Base-by-base conservation (phyloP, 2,888 invertebrate genomes). In the Trichogramma evanescens region DNA sequence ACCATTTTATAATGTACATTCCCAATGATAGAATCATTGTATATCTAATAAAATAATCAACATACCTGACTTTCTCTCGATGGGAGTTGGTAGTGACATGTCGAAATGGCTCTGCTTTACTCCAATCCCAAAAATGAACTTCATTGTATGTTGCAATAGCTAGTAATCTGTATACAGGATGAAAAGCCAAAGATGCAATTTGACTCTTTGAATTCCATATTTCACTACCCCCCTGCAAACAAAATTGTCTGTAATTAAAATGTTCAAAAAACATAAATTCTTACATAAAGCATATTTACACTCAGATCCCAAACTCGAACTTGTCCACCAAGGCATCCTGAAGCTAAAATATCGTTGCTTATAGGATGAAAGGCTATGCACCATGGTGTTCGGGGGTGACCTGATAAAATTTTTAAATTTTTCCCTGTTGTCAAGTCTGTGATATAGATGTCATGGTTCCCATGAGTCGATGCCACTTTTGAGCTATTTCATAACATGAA, bases 81-180 rank as follows among this genome's bases (percentile, higher is more conserved):
- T 86, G 82, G 74, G 85, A 86, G 64, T 82, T 83, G n/a, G 93
- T 93, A 43, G 84, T 83, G 62, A 89, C 85, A 72, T 86, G 85
- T 89, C 89, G n/a, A n/a, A n/a, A n/a, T 0, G 90, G 90, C 60
- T 87, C 83, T 1, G 88, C 84, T 68, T 85, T 84, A 70, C 86
- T 87, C 93, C 93, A 93, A 73, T 93, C 91, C 93, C 93, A 94
- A 77, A 93, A 92, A 74, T 89, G 87, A 6, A 94, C 81, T 74
- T 89, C 87, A 80, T 92, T 92, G 72, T 83, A 86, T 0, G 91
- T 89, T 26, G 93, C 93, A 69, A 93, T 89, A n/a, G 91, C 91
- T 55, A 94, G 80, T 62, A 93, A 80, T 68, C 89, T 84, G 70
- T 91, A 89, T 38, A 84, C 83, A 0, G 93, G 94, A 78, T 94